Evolutionary conservation across 2,113 vertebrate genomes (phyloP).

Genomic region (Gallinago jamesoni): DNA sequence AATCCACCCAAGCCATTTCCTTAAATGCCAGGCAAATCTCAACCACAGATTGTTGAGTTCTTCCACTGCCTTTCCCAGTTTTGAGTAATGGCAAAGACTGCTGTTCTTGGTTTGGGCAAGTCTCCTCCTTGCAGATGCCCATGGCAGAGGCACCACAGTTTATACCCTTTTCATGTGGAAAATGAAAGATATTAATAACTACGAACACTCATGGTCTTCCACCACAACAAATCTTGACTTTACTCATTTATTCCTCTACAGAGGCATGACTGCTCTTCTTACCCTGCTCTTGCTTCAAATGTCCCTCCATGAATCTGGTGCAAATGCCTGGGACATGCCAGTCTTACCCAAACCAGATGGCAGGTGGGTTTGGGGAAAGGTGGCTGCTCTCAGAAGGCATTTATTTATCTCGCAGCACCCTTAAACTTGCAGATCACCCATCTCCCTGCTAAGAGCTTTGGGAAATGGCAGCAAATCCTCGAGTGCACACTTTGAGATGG

Average conservation of each 20-base stretch:
- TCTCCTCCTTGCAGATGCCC: background rate
- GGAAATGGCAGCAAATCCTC: background rate
- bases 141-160: background rate
- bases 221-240: background rate
- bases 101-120: background rate
- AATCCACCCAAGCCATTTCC: background rate
- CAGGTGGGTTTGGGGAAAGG: background rate
- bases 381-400: background rate
- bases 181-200: background rate
- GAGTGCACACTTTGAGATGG: background rate
- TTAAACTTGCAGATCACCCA: background rate
- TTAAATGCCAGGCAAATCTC: background rate
- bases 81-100: background rate
- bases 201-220: rapidly evolving
- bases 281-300: background rate
- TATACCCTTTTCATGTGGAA: background rate
- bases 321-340: background rate
- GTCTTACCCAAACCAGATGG: background rate
- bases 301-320: background rate
- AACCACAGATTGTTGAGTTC: background rate
- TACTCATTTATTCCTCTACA: background rate
- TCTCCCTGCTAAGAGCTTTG: background rate
- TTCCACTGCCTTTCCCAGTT: background rate
- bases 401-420: background rate
- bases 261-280: background rate